Percentiles rank a stretch among this genome's conserved stretches.
phyloP scores from a whole-genome alignment of 2,797 vertebrate genomes.

The Arnoldichthys spilopterus region DNA sequence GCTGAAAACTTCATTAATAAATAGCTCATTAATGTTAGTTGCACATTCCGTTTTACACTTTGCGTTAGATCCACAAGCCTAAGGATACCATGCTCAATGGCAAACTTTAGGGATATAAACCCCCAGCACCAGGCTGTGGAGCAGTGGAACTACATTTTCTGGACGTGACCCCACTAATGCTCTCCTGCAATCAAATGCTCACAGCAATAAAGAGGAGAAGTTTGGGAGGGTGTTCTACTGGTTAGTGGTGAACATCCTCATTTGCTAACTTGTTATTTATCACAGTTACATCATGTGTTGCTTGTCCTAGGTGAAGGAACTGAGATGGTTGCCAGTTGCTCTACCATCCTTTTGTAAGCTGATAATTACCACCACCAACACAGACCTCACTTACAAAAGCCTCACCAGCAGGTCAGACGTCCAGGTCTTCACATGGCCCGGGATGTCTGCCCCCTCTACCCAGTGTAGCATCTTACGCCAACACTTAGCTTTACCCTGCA shows the following conservation, averaged over 20 bases:
- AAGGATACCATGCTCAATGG: no score
- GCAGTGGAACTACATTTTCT: no score
- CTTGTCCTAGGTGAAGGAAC: slow-evolving; percentile 51
- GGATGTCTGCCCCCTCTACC: slow-evolving; percentile 23
- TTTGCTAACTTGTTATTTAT: neutral
- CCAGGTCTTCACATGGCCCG: slow-evolving; percentile 29
- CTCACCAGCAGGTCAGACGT: slow-evolving; percentile 56
- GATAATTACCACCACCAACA: slow-evolving; percentile 52
- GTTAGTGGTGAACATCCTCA: neutral
- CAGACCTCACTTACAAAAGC: slow-evolving; percentile 61
- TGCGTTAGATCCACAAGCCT: no score
- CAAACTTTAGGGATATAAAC: no score
- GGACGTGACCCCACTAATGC: no score
- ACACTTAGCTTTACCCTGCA: slow-evolving; percentile 34
- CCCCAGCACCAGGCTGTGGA: no score
- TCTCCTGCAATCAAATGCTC: no score
- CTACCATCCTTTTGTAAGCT: slow-evolving; percentile 60
- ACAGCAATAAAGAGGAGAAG: no score
- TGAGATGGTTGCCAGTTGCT: slow-evolving; percentile 53
- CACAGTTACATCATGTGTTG: neutral
- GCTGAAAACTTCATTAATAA: no score
- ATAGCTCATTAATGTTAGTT: no score
- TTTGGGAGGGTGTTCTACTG: neutral
- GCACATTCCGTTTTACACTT: no score
- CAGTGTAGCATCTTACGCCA: slow-evolving; percentile 53